Percentiles rank a stretch among this genome's conserved stretches.
phyloP scores from a whole-genome alignment of 2,113 vertebrate species.

The Patagioenas fasciata region DNA sequence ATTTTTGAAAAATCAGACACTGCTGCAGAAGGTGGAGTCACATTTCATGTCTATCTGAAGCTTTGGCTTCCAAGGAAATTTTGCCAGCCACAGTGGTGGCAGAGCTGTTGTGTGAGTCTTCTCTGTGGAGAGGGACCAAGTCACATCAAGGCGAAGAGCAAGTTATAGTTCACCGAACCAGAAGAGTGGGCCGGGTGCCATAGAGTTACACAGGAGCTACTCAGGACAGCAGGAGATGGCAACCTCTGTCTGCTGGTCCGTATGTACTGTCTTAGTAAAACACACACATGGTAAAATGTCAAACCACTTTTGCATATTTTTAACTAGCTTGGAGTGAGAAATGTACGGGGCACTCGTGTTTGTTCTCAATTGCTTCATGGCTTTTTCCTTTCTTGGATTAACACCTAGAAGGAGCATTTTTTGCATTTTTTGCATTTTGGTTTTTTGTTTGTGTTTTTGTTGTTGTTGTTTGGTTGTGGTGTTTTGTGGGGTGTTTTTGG shows the following conservation, averaged over 20 bases:
- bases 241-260: background rate
- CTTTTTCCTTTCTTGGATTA: background rate
- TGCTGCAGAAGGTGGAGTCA: background rate
- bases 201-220: background rate
- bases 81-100: background rate
- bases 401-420: background rate
- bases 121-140: background rate
- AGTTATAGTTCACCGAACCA: background rate
- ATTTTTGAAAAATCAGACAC: background rate
- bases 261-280: background rate
- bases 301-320: background rate
- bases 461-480: background rate
- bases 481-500: background rate
- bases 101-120: background rate
- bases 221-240: background rate
- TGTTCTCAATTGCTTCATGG: background rate
- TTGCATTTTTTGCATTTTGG: background rate
- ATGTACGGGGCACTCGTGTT: background rate
- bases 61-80: background rate
- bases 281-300: background rate
- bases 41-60: accelerated
- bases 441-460: too few species aligned
- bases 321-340: background rate
- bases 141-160: background rate
- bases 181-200: background rate